These are phyloP conservation scores for Caenorhabditis macrosperma DNA, from an alignment of 2,888 invertebrate species.

Conservation along the genomic window DNA sequence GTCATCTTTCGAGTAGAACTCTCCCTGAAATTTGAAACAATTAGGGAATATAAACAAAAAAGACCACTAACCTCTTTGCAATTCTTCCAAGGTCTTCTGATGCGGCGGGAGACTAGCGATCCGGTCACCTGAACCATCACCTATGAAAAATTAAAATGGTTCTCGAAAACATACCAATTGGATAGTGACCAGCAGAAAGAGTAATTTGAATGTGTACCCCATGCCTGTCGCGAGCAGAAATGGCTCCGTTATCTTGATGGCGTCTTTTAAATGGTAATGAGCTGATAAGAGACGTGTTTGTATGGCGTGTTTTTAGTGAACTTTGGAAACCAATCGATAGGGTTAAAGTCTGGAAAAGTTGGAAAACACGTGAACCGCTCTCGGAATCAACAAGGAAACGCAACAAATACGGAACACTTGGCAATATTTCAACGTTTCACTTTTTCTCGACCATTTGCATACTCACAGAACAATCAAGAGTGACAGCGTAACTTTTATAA, in stretches of 20 bases:
- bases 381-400: neutral
- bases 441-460: slow-evolving; percentile 23
- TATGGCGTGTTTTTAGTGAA: slow-evolving; percentile 43
- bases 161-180: slow-evolving; percentile 7
- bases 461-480: slow-evolving; percentile 42
- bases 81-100: neutral
- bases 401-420: neutral
- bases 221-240: slow-evolving; percentile 29
- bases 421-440: neutral
- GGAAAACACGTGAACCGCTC: neutral
- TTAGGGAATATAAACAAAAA: neutral
- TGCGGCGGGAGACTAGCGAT: neutral
- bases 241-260: slow-evolving; percentile 20
- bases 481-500: slow-evolving; percentile 52
- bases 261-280: slow-evolving; percentile 27
- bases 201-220: slow-evolving; percentile 16
- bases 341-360: neutral
- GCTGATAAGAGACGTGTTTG: slow-evolving; percentile 45
- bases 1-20: slow-evolving; percentile 40
- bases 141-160: neutral
- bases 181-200: slow-evolving; percentile 4
- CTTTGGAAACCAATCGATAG: slow-evolving; percentile 22
- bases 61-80: slow-evolving; percentile 16
- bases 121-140: slow-evolving; percentile 7
- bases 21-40: slow-evolving; percentile 49